Conservation (phyloP, 2,797 vertebrate species). For the Platalea minor region DNA sequence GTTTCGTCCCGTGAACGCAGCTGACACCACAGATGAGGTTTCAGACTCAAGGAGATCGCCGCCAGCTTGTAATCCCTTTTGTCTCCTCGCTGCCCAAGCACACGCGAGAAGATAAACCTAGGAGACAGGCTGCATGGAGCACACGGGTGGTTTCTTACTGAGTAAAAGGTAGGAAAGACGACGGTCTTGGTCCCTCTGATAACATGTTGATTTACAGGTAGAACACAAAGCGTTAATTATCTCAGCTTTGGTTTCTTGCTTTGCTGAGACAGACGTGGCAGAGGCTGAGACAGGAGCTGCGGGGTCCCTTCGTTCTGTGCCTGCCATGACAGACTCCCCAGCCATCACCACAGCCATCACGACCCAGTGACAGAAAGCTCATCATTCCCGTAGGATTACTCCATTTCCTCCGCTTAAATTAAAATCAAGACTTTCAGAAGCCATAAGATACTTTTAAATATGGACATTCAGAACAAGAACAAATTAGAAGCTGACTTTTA, state of each 20-base stretch:
- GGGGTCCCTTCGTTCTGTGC: not conserved
- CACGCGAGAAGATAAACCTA: rapidly evolving
- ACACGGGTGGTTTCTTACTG: not conserved
- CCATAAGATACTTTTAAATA: not conserved
- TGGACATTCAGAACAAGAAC: too few relatives aligned
- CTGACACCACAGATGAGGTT: not conserved
- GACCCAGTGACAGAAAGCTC: not conserved
- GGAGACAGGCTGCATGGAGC: not conserved
- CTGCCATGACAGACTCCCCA: not conserved
- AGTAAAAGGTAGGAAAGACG: not conserved
- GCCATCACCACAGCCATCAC: not conserved
- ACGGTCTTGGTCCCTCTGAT: not conserved
- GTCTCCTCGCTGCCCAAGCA: not conserved
- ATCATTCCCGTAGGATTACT: not conserved
- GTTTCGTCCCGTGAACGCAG: not conserved
- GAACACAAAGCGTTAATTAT: not conserved
- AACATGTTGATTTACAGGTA: too few relatives aligned
- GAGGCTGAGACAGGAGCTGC: not conserved
- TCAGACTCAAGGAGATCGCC: too few relatives aligned
- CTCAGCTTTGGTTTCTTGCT: too few relatives aligned
- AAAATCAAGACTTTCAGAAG: not conserved
- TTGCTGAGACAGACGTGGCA: not conserved
- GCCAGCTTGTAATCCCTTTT: not conserved
- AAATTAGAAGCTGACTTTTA: not conserved
- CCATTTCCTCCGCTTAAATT: not conserved